These are phyloP conservation scores for Psix sp. DNA, from an alignment of 1,140 invertebrate genomes.

Conservation along the genomic window DNA sequence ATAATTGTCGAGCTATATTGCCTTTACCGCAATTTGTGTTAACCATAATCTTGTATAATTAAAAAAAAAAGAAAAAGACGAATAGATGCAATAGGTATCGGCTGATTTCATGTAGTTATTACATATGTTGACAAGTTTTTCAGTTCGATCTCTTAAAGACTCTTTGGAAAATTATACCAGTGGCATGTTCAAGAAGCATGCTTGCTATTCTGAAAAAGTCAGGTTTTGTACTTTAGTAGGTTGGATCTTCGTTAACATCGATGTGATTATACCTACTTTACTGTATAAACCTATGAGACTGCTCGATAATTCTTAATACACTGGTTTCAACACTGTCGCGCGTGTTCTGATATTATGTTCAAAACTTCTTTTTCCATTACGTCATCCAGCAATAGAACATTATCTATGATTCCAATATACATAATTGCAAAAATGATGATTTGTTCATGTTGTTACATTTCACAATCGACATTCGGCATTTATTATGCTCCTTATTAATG, in stretches of 20 bases:
- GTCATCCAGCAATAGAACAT: slow-evolving; percentile 38
- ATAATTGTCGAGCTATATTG: too few species aligned
- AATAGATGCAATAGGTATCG: slow-evolving; percentile 41
- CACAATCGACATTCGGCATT: slow-evolving; percentile 11
- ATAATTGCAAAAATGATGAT: slow-evolving; percentile 38
- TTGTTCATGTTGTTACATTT: slow-evolving; percentile 23
- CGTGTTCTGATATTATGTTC: slow-evolving; percentile 38
- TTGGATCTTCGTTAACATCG: slow-evolving; percentile 32
- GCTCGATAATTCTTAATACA: slow-evolving; percentile 29
- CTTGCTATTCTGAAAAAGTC: too few species aligned
- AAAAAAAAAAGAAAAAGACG: slow-evolving; percentile 22
- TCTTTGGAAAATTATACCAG: too few species aligned
- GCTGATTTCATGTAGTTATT: slow-evolving; percentile 20
- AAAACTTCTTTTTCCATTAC: slow-evolving; percentile 44
- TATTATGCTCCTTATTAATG: slow-evolving; percentile 19
- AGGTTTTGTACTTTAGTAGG: too few species aligned
- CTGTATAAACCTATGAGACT: slow-evolving; percentile 28
- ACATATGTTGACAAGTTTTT: slow-evolving; percentile 10
- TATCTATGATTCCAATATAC: slow-evolving; percentile 42
- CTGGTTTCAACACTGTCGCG: slow-evolving; percentile 44
- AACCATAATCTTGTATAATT: slow-evolving; percentile 31
- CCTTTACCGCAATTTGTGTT: too few species aligned
- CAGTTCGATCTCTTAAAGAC: slow-evolving; percentile 1
- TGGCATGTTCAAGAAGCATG: too few species aligned
- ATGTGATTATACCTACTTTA: slow-evolving; percentile 25